A percentile compares a stretch with the other conserved stretches of the same genome.
These are phyloP conservation scores for Phyllostomus hastatus DNA, from an alignment of 2,113 vertebrate genomes.

Conservation along the genomic window DNA sequence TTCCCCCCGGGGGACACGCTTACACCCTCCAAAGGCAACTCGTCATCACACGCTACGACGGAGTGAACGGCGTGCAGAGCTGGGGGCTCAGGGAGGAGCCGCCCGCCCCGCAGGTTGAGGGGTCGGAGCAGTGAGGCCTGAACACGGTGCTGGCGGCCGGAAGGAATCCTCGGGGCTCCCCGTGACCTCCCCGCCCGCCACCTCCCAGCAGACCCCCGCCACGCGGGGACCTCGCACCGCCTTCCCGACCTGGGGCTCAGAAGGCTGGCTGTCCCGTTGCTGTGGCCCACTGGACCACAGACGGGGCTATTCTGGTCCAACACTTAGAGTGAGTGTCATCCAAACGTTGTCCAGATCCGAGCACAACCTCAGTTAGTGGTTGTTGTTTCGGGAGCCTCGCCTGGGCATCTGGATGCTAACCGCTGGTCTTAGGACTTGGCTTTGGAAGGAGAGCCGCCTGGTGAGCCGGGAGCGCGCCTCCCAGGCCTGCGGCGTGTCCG, in stretches of 20 bases:
- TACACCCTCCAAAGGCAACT: neutral
- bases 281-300: too few relatives aligned
- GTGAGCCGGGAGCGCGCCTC: neutral
- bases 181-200: neutral
- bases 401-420: neutral
- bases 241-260: neutral
- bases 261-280: neutral
- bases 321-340: neutral
- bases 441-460: neutral
- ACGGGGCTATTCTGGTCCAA: neutral
- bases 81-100: neutral
- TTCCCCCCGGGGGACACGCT: neutral
- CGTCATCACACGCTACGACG: neutral
- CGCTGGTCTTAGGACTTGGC: neutral
- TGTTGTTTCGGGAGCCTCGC: neutral
- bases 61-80: neutral
- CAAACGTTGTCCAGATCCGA: neutral
- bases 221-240: neutral
- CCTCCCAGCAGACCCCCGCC: accelerated
- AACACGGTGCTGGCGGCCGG: too few relatives aligned
- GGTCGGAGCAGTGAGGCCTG: neutral
- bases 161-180: too few relatives aligned
- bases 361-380: accelerated
- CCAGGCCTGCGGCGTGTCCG: too few relatives aligned
- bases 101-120: neutral